These are phyloP conservation scores for Discoglossus pictus DNA, from an alignment of 2,797 vertebrate genomes.

Conservation along the genomic window DNA sequence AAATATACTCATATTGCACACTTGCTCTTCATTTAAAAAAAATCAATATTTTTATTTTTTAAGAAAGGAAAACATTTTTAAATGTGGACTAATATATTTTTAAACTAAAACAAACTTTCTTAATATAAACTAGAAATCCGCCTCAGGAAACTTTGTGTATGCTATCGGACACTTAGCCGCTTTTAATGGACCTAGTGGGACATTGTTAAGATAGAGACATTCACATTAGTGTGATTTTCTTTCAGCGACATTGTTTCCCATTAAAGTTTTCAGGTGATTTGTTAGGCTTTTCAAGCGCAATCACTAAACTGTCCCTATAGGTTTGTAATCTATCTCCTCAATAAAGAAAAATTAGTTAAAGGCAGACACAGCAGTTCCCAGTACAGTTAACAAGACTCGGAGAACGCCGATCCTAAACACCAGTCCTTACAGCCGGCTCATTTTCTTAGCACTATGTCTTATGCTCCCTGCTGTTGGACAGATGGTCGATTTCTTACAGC, in stretches of 20 bases:
- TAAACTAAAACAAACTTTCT: no score
- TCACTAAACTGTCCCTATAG: conserved; percentile 33
- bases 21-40: no score
- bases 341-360: conserved; percentile 47
- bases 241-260: conserved; percentile 20
- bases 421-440: conserved; percentile 29
- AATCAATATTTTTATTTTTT: no score
- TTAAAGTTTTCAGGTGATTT: conserved; percentile 42
- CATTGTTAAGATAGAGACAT: conserved; percentile 30
- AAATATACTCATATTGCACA: no score
- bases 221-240: conserved; percentile 18
- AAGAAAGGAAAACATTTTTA: no score
- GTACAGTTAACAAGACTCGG: conserved; percentile 36
- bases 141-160: no score
- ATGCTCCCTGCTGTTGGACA: conserved; percentile 38
- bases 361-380: conserved; percentile 40
- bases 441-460: conserved; percentile 37
- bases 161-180: no score
- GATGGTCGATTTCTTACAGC: conserved; percentile 36
- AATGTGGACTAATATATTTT: no score
- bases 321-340: conserved; percentile 41
- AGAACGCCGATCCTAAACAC: conserved; percentile 31
- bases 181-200: conserved; percentile 22
- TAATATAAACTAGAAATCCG: no score
- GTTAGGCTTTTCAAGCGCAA: conserved; percentile 41